These are phyloP conservation scores for Actinostola sp. DNA, from an alignment of 92 coral and sea anemone species.

Conservation along the genomic window DNA sequence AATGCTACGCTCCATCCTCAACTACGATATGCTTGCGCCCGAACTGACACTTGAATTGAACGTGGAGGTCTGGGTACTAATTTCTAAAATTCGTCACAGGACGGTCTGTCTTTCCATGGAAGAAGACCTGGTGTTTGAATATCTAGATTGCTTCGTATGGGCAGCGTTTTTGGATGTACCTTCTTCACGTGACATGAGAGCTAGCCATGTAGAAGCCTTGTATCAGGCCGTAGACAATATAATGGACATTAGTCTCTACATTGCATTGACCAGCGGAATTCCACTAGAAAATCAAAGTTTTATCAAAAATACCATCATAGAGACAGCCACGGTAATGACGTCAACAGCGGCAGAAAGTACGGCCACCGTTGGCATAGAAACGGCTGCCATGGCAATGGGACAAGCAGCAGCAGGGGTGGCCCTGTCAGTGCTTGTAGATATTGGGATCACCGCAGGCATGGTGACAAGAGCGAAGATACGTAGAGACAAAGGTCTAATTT, in stretches of 20 bases:
- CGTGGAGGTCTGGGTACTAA: constrained; percentile 69
- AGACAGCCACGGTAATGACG: constrained; percentile 93
- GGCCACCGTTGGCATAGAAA: constrained; percentile 99
- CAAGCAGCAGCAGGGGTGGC: constrained; percentile 99
- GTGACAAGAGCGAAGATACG: constrained; percentile 89
- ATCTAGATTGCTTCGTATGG: constrained; percentile 46
- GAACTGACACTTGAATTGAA: constrained; percentile 15
- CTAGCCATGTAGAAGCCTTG: constrained; percentile 56
- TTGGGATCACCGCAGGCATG: constrained; percentile 92
- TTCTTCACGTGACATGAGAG: constrained; percentile 47
- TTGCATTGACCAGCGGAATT: constrained; percentile 58
- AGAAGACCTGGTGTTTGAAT: constrained; percentile 50
- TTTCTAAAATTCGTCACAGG: constrained; percentile 30
- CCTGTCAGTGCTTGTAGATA: constrained; percentile 87
- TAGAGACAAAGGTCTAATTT: constrained; percentile 84
- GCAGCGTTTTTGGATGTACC: constrained; percentile 65
- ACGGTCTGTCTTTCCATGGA: constrained; percentile 39
- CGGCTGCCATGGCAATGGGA: constrained; percentile 96
- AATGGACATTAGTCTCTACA: constrained; percentile 64
- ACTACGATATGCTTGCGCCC: constrained; percentile 10
- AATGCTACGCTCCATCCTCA: constrained; percentile 22
- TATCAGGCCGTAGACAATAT: constrained; percentile 81
- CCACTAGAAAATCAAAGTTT: constrained; percentile 58
- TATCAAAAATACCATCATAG: constrained; percentile 85
- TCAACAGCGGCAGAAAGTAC: constrained; percentile 99